Base-by-base conservation (phyloP, 2,888 invertebrate species). In the Drosophila macrothrix region DNA sequence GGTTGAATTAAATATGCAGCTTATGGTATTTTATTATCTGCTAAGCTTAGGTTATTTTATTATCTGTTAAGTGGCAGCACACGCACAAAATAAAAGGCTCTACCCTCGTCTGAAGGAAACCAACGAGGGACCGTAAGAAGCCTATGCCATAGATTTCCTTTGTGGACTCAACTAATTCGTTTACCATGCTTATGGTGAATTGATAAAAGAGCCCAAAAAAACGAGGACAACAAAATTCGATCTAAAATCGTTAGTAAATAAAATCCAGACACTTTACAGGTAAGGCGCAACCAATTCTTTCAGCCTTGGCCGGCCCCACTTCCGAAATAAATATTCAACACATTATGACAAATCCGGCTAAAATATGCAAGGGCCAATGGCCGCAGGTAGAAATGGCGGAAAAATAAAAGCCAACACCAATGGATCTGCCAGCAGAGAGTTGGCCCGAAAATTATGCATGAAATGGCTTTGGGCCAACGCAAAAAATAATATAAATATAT, bases 261-360 rank as follows among this genome's bases (percentile, higher is more conserved):
- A 35, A 69, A 73, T 64, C 60, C 81, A 83, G 85, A 83, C 88
- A 84, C 84, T 85, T 85, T 73, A 50, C 71, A 72, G 70, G 55
- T 69, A 58, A 33, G 41, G 16, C 58, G 43, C 46, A 52, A 33
- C 43, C 73, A 62, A 49, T 66, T 73, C 35, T 16, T 46, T 25
- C 25, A 2, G 46, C 25, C 25, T 35, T 29, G 35, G 54, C 12
- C 31, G 2, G 10, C 35, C 41, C 39, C 73, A 55, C 25, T 68
- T 64, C 16, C 19, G 55, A 49, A 49, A 76, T 82, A 86, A 88
- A 85, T 85, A 85, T 84, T 90, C 86, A 85, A 78, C 86, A 88
- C 88, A 90, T 87, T 87, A 88, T 88, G 80, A 79, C 78, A 88
- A 90, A 90, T 88, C 87, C 87, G 89, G 70, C 80, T 85, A 90